Percentiles rank a stretch among this genome's conserved stretches.
These are phyloP conservation scores for Himalopsyche kuldschensis DNA, from an alignment of 2,888 invertebrate species.

Conservation along the genomic window DNA sequence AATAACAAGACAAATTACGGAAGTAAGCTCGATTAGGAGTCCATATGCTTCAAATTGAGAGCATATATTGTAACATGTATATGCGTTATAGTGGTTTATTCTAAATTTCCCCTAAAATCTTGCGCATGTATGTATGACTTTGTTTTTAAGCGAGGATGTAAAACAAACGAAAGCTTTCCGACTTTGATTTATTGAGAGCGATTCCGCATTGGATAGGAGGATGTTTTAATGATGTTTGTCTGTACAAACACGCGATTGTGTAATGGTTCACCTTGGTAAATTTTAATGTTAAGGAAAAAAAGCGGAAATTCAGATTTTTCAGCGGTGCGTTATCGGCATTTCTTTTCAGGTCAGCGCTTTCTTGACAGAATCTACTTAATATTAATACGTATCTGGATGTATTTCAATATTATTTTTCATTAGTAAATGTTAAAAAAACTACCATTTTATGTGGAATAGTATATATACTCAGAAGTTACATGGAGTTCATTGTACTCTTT, in stretches of 20 bases:
- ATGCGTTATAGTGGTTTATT: no score
- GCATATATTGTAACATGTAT: no score
- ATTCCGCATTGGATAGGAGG: constrained; percentile 18
- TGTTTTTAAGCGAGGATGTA: neutral
- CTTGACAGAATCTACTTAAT: neutral
- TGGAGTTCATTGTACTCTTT: no score
- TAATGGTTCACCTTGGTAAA: constrained; percentile 6
- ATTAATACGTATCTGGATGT: neutral
- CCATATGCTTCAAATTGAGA: no score
- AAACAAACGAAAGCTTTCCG: constrained; percentile 21
- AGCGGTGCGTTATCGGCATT: neutral
- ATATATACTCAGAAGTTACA: no score
- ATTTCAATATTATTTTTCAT: neutral
- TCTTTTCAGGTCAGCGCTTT: neutral
- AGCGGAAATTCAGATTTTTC: constrained; percentile 6
- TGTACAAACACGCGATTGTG: constrained; percentile 31
- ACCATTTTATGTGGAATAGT: no score
- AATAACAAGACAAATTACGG: no score
- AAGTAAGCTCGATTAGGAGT: no score
- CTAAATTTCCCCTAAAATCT: neutral
- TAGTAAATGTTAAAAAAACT: neutral
- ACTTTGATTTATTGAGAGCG: constrained; percentile 37
- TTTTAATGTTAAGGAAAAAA: neutral
- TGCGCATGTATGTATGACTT: neutral
- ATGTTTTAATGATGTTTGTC: constrained; percentile 36